Evolutionary conservation across 2,797 vertebrate species (phyloP).

Genomic region (Cirrhinus molitorella): DNA sequence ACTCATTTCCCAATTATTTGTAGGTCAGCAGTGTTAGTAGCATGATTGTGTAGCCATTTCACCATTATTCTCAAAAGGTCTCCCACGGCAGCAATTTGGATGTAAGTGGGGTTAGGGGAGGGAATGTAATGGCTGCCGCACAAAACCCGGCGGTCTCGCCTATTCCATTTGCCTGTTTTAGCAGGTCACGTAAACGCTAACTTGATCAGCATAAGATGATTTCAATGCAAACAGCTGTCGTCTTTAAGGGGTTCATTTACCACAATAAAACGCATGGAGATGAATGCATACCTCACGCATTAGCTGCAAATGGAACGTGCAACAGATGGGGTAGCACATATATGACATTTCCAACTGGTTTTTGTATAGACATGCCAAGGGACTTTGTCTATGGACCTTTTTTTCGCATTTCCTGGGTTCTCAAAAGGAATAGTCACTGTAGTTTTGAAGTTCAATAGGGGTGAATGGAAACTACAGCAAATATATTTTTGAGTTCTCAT

Average conservation of each 20-base stretch:
- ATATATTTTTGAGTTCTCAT: too few species aligned
- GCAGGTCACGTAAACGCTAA: constrained; percentile 53
- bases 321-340: not conserved
- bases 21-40: constrained; percentile 73
- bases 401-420: not conserved
- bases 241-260: constrained; percentile 18
- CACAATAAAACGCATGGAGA: not conserved
- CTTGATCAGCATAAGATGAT: constrained; percentile 51
- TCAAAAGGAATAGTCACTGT: not conserved
- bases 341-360: not conserved
- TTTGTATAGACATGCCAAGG: not conserved
- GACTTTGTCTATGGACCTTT: not conserved
- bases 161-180: constrained; percentile 33
- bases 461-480: not conserved
- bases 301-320: not conserved
- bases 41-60: constrained; percentile 62
- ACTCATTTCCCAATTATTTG: constrained; percentile 73
- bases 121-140: constrained; percentile 7
- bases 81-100: constrained; percentile 45
- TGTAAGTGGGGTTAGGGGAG: constrained; percentile 29
- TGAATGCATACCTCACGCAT: not conserved
- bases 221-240: constrained; percentile 38
- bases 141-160: not conserved
- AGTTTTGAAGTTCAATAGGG: not conserved
- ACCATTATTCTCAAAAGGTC: constrained; percentile 59